Conservation (phyloP, 2,113 vertebrate genomes). For the Bubo bubo region DNA sequence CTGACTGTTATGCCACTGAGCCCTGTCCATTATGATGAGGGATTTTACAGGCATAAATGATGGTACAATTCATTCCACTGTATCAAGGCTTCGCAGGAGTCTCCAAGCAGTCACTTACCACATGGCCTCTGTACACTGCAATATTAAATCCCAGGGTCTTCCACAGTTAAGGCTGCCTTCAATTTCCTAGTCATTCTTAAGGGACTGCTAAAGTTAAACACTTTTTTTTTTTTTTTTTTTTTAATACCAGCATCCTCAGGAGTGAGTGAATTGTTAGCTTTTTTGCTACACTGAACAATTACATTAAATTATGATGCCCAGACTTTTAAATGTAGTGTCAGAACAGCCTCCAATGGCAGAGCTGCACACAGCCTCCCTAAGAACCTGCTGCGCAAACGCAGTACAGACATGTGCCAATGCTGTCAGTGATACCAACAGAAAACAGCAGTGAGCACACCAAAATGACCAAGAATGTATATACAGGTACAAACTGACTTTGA, state of each 20-base stretch:
- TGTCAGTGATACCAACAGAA: background rate
- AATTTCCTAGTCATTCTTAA: background rate
- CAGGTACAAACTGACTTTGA: background rate
- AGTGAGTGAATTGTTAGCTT: background rate
- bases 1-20: background rate
- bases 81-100: background rate
- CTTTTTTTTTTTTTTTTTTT: background rate
- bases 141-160: background rate
- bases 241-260: background rate
- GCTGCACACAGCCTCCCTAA: background rate
- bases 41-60: background rate
- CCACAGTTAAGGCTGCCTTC: background rate
- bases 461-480: background rate
- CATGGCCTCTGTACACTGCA: background rate
- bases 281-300: background rate
- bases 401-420: background rate
- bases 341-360: background rate
- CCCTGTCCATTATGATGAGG: background rate
- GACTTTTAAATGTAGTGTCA: background rate
- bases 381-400: background rate
- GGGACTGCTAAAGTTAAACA: background rate
- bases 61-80: background rate
- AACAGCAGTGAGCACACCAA: background rate
- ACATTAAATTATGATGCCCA: background rate
- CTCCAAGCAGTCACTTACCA: background rate